phyloP scores from a whole-genome alignment of 2,888 invertebrate genomes.

The Ichneumon xanthorius region DNA sequence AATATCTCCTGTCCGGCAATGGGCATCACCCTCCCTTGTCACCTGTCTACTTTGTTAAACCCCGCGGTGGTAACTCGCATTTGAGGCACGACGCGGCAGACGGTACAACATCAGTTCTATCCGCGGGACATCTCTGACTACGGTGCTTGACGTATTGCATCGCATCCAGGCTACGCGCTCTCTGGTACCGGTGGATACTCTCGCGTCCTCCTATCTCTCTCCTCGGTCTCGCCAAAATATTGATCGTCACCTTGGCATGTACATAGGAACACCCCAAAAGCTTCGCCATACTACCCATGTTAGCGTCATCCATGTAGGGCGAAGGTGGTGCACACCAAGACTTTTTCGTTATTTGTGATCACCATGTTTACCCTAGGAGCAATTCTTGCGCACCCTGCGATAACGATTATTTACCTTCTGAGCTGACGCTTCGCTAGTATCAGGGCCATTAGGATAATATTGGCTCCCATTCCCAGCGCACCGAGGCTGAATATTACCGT shows the following conservation, averaged over 20 bases:
- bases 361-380: not conserved
- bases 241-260: constrained; percentile 35
- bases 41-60: constrained; percentile 47
- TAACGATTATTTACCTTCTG: constrained; percentile 87
- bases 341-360: too few relatives aligned
- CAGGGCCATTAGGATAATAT: constrained; percentile 92
- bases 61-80: constrained; percentile 22
- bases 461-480: constrained; percentile 92
- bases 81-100: constrained; percentile 34
- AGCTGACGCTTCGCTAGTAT: constrained; percentile 92
- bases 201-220: not conserved
- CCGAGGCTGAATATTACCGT: constrained; percentile 92
- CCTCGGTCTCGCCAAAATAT: constrained; percentile 42
- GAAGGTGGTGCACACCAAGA: too few relatives aligned
- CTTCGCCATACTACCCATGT: not conserved
- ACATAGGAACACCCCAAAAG: constrained; percentile 13
- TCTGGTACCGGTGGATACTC: constrained; percentile 1
- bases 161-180: not conserved
- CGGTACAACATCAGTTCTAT: not conserved
- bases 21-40: constrained; percentile 17
- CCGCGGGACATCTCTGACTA: too few relatives aligned
- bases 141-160: too few relatives aligned
- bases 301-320: not conserved
- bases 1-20: not conserved
- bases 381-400: not conserved